These are phyloP conservation scores for Halictus rubicundus DNA, from an alignment of 1,140 invertebrate genomes.

Conservation along the genomic window DNA sequence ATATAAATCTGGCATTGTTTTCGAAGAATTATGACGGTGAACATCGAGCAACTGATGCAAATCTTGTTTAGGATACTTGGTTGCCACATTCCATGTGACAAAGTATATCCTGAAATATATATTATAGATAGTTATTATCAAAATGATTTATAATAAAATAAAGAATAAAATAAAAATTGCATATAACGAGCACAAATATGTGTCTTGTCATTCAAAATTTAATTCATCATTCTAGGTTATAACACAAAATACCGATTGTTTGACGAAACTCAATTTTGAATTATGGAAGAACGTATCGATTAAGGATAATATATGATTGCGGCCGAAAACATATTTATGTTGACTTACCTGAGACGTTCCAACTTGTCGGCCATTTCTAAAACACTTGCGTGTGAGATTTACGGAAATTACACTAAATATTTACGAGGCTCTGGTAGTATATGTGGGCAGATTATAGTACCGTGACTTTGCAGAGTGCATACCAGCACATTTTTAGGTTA, in stretches of 20 bases:
- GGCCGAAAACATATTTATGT: background rate
- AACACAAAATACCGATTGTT: background rate
- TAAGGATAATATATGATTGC: background rate
- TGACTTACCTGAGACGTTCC: conserved; percentile 50
- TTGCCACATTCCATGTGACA: conserved; percentile 93
- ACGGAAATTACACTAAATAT: background rate
- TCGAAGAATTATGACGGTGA: conserved; percentile 81
- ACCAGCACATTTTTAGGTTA: conserved; percentile 47
- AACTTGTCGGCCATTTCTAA: conserved; percentile 41
- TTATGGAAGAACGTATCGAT: background rate
- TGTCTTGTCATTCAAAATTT: background rate
- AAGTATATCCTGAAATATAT: conserved; percentile 84
- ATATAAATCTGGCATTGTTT: conserved; percentile 89
- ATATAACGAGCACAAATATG: background rate
- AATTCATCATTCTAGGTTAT: background rate
- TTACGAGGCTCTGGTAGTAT: conserved; percentile 11
- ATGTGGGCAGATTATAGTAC: conserved; percentile 6
- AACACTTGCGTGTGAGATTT: background rate
- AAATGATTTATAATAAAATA: background rate
- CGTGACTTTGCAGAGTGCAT: conserved; percentile 33
- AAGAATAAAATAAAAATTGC: background rate
- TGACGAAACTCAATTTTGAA: background rate
- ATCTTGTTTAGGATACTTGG: conserved; percentile 86
- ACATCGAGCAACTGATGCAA: conserved; percentile 86
- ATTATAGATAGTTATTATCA: background rate